These are phyloP conservation scores for Drosophila triauraria DNA, from an alignment of 1,140 invertebrate species.

Conservation along the genomic window DNA sequence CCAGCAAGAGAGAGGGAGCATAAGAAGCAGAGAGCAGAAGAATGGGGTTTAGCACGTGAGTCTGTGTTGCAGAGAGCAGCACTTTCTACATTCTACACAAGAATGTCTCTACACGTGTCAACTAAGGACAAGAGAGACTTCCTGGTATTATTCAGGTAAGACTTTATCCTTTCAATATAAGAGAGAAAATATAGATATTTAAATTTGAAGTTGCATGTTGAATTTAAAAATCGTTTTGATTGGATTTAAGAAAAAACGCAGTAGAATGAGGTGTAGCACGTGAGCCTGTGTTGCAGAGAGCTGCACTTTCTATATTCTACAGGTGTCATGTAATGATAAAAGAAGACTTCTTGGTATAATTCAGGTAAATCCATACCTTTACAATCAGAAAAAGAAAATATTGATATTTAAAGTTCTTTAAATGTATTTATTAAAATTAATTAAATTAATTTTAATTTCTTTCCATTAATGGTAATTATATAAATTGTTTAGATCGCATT, in stretches of 20 bases:
- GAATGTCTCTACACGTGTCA: neutral
- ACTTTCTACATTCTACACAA: constrained; percentile 34
- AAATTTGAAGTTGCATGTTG: too few species aligned
- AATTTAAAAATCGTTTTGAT: too few species aligned
- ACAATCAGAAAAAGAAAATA: too few species aligned
- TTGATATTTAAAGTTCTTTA: too few species aligned
- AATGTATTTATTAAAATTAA: too few species aligned
- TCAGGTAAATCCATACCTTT: too few species aligned
- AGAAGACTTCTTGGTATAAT: too few species aligned
- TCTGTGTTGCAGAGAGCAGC: constrained; percentile 21
- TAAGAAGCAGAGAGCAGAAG: constrained; percentile 2
- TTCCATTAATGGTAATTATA: neutral
- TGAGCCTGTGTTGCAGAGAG: constrained; percentile 30
- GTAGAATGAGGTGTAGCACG: constrained; percentile 16
- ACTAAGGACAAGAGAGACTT: neutral
- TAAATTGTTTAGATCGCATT: too few species aligned
- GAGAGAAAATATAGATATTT: too few species aligned
- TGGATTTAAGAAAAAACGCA: neutral
- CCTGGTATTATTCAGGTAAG: neutral
- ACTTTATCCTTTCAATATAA: too few species aligned
- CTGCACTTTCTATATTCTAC: constrained; percentile 22
- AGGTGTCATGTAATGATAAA: too few species aligned
- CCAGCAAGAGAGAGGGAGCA: constrained; percentile 4
- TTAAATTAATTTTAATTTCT: too few species aligned
- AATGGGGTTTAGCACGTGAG: constrained; percentile 25